A percentile compares a stretch with the other conserved stretches of the same genome.
Conservation (phyloP, 2,113 vertebrate species). For the Pavo muticus region DNA sequence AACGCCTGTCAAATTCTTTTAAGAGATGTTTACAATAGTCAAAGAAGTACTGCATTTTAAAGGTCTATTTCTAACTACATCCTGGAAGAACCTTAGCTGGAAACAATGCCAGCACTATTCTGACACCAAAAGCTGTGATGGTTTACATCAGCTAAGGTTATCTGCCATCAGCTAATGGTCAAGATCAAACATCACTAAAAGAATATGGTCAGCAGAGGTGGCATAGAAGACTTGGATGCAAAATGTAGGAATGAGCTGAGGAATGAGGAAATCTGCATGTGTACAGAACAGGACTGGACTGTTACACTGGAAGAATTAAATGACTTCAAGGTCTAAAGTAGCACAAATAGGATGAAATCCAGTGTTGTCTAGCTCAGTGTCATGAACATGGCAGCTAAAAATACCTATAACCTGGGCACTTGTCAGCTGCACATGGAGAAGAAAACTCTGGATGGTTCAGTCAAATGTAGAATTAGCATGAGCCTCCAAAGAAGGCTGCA, state of each 20-base stretch:
- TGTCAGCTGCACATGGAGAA: slow-evolving; percentile 16
- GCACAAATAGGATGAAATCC: slow-evolving; percentile 14
- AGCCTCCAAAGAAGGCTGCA: slow-evolving; percentile 5
- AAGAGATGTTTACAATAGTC: slow-evolving; percentile 11
- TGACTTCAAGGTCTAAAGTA: background rate
- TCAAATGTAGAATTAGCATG: background rate
- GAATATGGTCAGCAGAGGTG: background rate
- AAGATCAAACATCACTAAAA: background rate
- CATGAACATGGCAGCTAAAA: slow-evolving; percentile 13
- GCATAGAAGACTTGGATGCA: background rate
- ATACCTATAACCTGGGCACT: background rate
- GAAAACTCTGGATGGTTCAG: slow-evolving; percentile 22
- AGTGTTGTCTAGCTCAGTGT: slow-evolving; percentile 4
- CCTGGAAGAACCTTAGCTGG: slow-evolving; percentile 31
- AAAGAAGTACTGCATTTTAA: slow-evolving; percentile 43
- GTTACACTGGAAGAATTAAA: slow-evolving; percentile 13
- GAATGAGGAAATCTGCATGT: background rate
- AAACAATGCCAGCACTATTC: slow-evolving; percentile 22
- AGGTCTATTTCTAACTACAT: slow-evolving; percentile 34
- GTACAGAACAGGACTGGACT: background rate
- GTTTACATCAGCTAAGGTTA: slow-evolving; percentile 13
- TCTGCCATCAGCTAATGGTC: background rate
- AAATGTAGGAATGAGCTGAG: background rate
- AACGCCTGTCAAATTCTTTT: slow-evolving; percentile 2
- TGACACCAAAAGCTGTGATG: slow-evolving; percentile 15